Evolutionary conservation across 2,888 invertebrate genomes (phyloP).

Genomic region (Tipula vernalis): DNA sequence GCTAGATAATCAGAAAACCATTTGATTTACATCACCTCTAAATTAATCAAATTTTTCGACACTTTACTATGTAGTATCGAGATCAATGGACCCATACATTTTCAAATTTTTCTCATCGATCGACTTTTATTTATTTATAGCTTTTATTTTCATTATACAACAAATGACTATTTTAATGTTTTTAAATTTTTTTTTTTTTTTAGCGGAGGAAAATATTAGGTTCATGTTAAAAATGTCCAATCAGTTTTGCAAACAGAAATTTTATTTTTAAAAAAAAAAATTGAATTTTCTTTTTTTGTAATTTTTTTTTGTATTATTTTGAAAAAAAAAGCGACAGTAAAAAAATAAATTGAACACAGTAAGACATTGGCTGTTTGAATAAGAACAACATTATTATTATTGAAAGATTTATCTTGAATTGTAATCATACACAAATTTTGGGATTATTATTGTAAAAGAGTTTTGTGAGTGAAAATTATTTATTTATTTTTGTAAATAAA

Average conservation of each 20-base stretch:
- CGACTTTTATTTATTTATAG: neutral
- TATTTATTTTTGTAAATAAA: neutral
- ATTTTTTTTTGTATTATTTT: neutral
- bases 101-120: neutral
- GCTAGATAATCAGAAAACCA: neutral
- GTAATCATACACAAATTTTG: neutral
- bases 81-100: neutral
- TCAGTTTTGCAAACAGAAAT: neutral
- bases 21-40: neutral
- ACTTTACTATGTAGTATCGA: neutral
- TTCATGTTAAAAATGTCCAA: neutral
- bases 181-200: neutral
- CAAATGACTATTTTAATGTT: neutral
- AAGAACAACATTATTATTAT: neutral
- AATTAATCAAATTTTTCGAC: neutral
- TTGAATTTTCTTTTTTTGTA: neutral
- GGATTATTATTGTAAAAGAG: neutral
- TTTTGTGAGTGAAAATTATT: neutral
- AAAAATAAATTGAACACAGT: neutral
- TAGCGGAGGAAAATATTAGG: neutral
- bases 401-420: neutral
- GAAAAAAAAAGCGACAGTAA: neutral
- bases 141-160: neutral
- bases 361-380: neutral
- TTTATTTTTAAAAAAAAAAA: neutral